Percentiles rank a stretch among this genome's conserved stretches.
phyloP scores from a whole-genome alignment of 2,888 invertebrate species.

The Chaetoderma sp. region DNA sequence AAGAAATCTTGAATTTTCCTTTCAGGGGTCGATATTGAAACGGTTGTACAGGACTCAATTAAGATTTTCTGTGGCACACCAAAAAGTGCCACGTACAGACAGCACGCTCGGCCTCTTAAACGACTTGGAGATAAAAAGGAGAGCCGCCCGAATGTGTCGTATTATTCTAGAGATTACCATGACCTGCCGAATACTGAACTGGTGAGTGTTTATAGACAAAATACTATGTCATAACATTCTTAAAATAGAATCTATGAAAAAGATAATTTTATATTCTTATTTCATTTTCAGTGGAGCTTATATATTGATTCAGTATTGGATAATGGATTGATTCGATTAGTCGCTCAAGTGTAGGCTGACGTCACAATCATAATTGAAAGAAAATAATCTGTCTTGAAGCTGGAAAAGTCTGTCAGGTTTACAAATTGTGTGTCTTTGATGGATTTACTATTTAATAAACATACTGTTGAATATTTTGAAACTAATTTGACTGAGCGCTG shows the following conservation, averaged over 20 bases:
- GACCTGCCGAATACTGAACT: constrained; percentile 57
- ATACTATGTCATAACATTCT: too few relatives aligned
- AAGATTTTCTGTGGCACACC: constrained; percentile 88
- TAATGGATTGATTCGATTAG: too few relatives aligned
- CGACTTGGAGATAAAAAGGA: constrained; percentile 30
- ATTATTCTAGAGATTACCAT: constrained; percentile 62
- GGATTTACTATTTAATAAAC: too few relatives aligned
- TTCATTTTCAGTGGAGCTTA: constrained; percentile 5
- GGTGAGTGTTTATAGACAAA: constrained; percentile 50
- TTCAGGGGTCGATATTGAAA: constrained; percentile 90
- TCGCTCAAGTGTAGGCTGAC: too few relatives aligned
- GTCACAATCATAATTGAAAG: too few relatives aligned
- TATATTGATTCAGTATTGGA: too few relatives aligned
- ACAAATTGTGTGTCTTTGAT: too few relatives aligned
- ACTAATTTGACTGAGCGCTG: too few relatives aligned
- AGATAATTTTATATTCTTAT: not conserved
- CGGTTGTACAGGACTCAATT: constrained; percentile 89
- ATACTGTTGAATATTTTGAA: too few relatives aligned
- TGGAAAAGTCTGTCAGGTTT: too few relatives aligned
- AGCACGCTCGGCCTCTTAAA: constrained; percentile 74
- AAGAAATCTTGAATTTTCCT: too few relatives aligned
- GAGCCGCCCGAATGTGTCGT: constrained; percentile 53
- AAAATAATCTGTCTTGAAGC: too few relatives aligned
- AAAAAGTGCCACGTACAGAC: constrained; percentile 86
- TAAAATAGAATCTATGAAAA: not conserved